Conservation (phyloP, 2,888 invertebrate species). For the Epistrophe grossulariae region DNA sequence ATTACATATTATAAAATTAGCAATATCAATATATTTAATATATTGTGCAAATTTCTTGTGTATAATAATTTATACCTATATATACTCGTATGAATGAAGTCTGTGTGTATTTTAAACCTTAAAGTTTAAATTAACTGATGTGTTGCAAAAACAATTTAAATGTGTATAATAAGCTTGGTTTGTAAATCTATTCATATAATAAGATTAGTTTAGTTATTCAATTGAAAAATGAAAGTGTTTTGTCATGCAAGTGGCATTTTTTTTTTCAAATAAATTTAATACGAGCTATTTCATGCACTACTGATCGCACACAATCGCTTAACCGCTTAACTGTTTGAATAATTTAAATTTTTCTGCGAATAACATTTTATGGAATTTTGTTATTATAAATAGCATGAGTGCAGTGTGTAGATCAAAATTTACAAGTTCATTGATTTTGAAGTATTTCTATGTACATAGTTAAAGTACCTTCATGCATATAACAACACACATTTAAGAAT, state of each 20-base stretch:
- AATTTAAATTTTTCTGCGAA: neutral
- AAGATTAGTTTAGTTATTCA: conserved; percentile 33
- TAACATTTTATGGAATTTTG: neutral
- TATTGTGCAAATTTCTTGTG: too few relatives aligned
- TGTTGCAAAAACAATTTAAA: conserved; percentile 33
- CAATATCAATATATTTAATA: too few relatives aligned
- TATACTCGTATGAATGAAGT: too few relatives aligned
- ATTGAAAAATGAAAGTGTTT: conserved; percentile 72
- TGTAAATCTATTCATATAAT: neutral
- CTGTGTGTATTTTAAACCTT: too few relatives aligned
- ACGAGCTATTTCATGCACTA: conserved; percentile 38
- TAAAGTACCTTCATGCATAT: too few relatives aligned
- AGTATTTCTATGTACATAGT: neutral
- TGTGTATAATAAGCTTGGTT: neutral
- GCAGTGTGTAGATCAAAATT: neutral
- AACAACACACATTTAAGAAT: too few relatives aligned
- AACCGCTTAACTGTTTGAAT: conserved; percentile 49
- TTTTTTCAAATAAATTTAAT: conserved; percentile 4
- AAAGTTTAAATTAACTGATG: conserved; percentile 22
- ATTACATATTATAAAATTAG: too few relatives aligned
- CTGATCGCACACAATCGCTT: conserved; percentile 58
- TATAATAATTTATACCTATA: too few relatives aligned
- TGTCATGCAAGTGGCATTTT: conserved; percentile 72
- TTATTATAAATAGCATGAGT: neutral
- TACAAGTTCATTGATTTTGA: neutral